Percentiles rank a stretch among this genome's conserved stretches.
phyloP scores from a whole-genome alignment of 1,140 invertebrate species.

The Philopotamus ludificatus region DNA sequence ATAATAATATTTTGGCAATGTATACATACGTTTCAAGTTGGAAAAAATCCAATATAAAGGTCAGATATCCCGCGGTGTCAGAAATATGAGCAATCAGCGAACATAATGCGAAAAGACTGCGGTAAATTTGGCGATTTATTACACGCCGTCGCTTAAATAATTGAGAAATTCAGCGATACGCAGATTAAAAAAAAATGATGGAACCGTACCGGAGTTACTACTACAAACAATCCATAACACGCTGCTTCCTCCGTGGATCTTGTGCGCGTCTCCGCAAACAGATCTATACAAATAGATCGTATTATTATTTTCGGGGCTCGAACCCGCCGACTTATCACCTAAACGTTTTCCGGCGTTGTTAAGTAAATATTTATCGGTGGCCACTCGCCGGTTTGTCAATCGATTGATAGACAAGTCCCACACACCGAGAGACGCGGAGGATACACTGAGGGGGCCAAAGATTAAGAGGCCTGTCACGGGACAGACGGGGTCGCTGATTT shows the following conservation, averaged over 20 bases:
- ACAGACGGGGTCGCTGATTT: background rate
- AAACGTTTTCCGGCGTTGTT: background rate
- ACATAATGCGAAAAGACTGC: too few relatives aligned
- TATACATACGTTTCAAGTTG: too few relatives aligned
- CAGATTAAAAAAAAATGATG: too few relatives aligned
- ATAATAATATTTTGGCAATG: too few relatives aligned
- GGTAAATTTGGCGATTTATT: too few relatives aligned
- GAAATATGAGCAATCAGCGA: too few relatives aligned
- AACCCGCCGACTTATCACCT: conserved; percentile 12
- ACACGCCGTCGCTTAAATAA: background rate
- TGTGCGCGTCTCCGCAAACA: conserved; percentile 1
- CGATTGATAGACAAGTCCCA: conserved; percentile 16
- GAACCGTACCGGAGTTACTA: too few relatives aligned
- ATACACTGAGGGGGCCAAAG: background rate
- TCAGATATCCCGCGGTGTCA: too few relatives aligned
- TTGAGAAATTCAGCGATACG: background rate
- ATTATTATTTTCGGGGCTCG: conserved; percentile 18
- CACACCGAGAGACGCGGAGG: background rate
- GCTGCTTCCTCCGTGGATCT: background rate
- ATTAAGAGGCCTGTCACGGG: background rate
- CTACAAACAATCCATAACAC: background rate
- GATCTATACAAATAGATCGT: background rate
- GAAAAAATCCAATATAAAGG: too few relatives aligned
- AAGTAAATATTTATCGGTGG: conserved; percentile 19
- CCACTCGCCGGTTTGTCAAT: background rate